Conservation (phyloP, 2,888 invertebrate species). For the Petrophora chlorosata region DNA sequence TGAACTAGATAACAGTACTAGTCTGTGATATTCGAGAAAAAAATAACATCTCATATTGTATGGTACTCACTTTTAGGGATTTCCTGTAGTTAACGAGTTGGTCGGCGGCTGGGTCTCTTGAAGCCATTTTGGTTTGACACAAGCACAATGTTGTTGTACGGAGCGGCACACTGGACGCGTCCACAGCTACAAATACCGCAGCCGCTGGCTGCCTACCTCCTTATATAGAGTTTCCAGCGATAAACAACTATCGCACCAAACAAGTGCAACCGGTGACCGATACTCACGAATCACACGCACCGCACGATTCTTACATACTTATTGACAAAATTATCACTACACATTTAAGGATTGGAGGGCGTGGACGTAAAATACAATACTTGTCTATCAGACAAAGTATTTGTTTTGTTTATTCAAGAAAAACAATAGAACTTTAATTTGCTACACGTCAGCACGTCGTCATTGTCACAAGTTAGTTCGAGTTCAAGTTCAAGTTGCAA, state of each 20-base stretch:
- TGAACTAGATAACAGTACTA: no score
- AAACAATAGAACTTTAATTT: no score
- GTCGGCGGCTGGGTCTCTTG: slow-evolving; percentile 85
- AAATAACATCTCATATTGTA: neutral
- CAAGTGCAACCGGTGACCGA: slow-evolving; percentile 46
- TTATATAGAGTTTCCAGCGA: slow-evolving; percentile 66
- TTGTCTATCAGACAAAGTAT: no score
- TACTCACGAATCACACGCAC: neutral
- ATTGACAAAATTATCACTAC: slow-evolving; percentile 7
- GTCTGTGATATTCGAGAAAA: no score
- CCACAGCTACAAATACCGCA: slow-evolving; percentile 60
- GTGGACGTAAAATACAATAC: no score
- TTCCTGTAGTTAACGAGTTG: slow-evolving; percentile 86
- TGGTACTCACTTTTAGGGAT: slow-evolving; percentile 79
- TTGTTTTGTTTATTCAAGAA: no score
- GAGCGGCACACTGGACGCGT: slow-evolving; percentile 66
- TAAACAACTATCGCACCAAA: slow-evolving; percentile 65
- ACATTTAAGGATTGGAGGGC: neutral
- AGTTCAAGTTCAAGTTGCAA: no score
- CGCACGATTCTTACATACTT: no score
- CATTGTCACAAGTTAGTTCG: no score
- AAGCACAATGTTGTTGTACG: slow-evolving; percentile 33
- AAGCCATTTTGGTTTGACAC: slow-evolving; percentile 54
- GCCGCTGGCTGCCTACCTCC: slow-evolving; percentile 38
- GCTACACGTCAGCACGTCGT: no score